Evolutionary conservation across 1,140 invertebrate species (phyloP), one percentile per base, ranked within the genome.

Genomic region (Nymphalis io): DNA sequence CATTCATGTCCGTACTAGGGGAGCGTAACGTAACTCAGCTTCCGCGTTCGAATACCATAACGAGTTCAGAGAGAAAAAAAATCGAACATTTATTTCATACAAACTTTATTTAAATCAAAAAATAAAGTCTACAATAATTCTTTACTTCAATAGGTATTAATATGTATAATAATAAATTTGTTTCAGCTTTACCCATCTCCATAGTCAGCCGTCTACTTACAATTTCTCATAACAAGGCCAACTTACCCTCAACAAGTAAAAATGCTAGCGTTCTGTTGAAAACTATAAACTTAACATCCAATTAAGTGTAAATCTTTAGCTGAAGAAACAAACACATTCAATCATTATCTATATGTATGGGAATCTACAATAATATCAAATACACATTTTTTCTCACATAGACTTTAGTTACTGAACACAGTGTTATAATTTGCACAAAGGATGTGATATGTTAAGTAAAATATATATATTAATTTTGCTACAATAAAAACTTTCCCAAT

Each of bases 31-130:
- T 61, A 42, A 46, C 18, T 51, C 70, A 76, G 71, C 69, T 75
- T 75, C 76, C 76, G 71, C 76, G 69, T 75, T 75, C 73, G 62
- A 55, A 53, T 21, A 39, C 61, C 63, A 68, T 53, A 65, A 48
- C 40, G 57, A 23, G 40, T 38, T 23, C 18, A 51, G 55, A 38
- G 61, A 21, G 73, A 73, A 67, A 69, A 75, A 79, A 83, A 81
- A 77, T 55, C 60, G 73, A 44, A 38, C 21, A 61, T 72, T 13
- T 68, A 84, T 91, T 90, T 91, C 78, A 85, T 89, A 91, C 87
- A 91, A 91, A 91, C 86, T 91, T 91, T 91, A 91, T 91, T 91
- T 89, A 91, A 91, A 89, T 89, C 87, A 87, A 91, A 91, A 91
- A 91, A 91, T 91, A 91, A 90, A 89, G 85, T 88, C 86, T 91